Evolutionary conservation across 2,797 vertebrate species (phyloP).

Genomic region (Cynopterus sphinx): DNA sequence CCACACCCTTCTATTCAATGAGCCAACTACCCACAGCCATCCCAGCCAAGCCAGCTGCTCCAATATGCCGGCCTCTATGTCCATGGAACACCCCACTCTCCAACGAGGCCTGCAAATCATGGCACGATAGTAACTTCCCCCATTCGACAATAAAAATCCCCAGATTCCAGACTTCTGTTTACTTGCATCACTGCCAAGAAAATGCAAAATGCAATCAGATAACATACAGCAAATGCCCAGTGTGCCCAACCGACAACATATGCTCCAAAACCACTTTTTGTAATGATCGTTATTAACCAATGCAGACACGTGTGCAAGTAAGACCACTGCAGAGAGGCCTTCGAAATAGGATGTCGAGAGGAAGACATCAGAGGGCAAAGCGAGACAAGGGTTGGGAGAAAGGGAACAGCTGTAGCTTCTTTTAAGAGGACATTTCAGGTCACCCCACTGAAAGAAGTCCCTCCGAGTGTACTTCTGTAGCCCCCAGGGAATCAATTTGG

Average conservation of each 20-base stretch:
- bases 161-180: neutral
- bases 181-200: neutral
- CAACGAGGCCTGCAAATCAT: neutral
- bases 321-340: neutral
- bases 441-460: constrained; percentile 46
- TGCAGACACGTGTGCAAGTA: neutral
- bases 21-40: neutral
- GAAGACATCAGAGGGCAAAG: neutral
- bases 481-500: constrained; percentile 54
- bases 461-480: neutral
- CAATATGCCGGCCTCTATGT: neutral
- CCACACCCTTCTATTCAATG: neutral
- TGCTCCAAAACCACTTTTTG: neutral
- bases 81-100: neutral
- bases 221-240: neutral
- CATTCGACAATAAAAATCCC: neutral
- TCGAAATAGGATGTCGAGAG: neutral
- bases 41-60: neutral
- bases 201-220: neutral
- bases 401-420: constrained; percentile 45
- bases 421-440: constrained; percentile 59
- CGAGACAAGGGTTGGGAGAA: neutral
- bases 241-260: accelerated
- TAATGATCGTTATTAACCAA: neutral
- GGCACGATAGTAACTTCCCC: neutral